Conservation (phyloP, 2,797 vertebrate species). For the Cossypha polioptera region DNA sequence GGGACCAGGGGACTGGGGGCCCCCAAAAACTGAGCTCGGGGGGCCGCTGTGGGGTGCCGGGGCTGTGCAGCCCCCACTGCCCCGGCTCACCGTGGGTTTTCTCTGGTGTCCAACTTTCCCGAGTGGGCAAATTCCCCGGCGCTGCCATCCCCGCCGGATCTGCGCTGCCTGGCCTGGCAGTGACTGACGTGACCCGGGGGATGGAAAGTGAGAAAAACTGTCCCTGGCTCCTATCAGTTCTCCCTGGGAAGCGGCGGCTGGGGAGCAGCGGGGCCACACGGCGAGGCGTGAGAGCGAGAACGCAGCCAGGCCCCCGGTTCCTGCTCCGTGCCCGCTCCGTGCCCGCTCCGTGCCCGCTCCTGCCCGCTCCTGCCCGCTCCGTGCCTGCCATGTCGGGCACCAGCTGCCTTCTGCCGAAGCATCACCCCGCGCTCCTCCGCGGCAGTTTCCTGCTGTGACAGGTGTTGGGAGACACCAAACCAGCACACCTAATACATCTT, state of each 20-base stretch:
- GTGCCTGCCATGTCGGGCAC: not conserved
- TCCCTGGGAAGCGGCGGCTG: not conserved
- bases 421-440: not conserved
- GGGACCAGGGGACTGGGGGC: accelerated
- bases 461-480: slow-evolving; percentile 4
- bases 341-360: no score
- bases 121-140: not conserved
- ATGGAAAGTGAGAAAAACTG: slow-evolving; percentile 57
- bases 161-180: not conserved
- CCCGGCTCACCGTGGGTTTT: not conserved
- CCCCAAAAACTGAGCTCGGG: not conserved
- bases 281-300: not conserved
- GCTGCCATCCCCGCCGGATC: not conserved
- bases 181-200: slow-evolving; percentile 59
- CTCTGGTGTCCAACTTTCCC: not conserved
- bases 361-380: not conserved
- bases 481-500: not conserved
- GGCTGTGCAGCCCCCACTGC: no score
- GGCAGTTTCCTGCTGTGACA: not conserved
- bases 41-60: not conserved
- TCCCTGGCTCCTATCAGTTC: slow-evolving; percentile 36
- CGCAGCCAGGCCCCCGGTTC: not conserved
- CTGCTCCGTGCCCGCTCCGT: not conserved
- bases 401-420: not conserved
- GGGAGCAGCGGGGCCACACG: not conserved